These are phyloP conservation scores for Vidua chalybeata DNA, from an alignment of 2,113 vertebrate genomes.

Conservation along the genomic window DNA sequence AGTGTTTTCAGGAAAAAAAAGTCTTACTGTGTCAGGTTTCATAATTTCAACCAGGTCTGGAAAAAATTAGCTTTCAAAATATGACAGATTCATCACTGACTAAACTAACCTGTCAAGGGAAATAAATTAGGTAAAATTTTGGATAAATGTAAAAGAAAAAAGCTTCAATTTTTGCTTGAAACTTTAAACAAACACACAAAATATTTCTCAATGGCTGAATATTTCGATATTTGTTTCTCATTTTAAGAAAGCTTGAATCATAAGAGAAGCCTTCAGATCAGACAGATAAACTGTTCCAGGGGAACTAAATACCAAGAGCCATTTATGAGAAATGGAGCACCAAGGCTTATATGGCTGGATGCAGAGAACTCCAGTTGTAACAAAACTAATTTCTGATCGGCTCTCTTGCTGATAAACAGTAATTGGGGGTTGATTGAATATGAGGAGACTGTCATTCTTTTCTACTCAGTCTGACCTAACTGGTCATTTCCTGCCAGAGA, in stretches of 20 bases:
- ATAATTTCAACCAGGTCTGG: background rate
- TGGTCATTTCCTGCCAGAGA: conserved; percentile 64
- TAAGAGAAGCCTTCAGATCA: background rate
- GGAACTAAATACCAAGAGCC: conserved; percentile 3
- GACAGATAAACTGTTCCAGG: conserved; percentile 10
- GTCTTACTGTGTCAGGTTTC: background rate
- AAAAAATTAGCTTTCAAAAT: conserved; percentile 16
- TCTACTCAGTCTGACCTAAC: conserved; percentile 39
- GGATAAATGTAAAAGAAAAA: background rate
- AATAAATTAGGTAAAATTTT: conserved; percentile 13
- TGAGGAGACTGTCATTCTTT: conserved; percentile 50
- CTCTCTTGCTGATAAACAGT: conserved; percentile 71
- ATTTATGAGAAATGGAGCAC: conserved; percentile 44
- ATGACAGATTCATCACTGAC: background rate
- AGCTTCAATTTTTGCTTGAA: background rate
- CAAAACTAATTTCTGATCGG: conserved; percentile 67
- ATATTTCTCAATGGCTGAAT: background rate
- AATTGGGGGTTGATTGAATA: conserved; percentile 68
- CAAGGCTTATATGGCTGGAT: background rate
- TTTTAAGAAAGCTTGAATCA: background rate
- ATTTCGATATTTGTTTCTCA: background rate
- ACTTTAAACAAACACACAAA: background rate
- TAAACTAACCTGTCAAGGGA: background rate
- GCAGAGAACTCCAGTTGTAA: conserved; percentile 28
- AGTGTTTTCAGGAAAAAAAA: background rate